phyloP scores from a whole-genome alignment of 1,140 invertebrate genomes.

The Tribolium castaneum region DNA sequence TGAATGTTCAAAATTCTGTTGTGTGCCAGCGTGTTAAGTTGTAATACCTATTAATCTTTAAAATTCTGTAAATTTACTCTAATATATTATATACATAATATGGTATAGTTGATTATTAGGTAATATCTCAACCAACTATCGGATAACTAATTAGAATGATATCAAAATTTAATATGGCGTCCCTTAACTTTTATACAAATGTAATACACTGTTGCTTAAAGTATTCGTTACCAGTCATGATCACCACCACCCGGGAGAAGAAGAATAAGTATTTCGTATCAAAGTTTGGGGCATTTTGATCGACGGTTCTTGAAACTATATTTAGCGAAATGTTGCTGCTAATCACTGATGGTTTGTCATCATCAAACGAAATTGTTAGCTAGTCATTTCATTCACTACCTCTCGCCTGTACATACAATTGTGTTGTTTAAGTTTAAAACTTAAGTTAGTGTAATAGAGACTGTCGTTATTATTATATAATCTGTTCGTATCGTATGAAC shows the following conservation, averaged over 20 bases:
- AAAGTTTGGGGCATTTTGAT: slow-evolving; percentile 56
- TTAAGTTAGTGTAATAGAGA: slow-evolving; percentile 42
- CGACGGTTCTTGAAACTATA: slow-evolving; percentile 52
- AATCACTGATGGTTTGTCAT: slow-evolving; percentile 50
- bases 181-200: slow-evolving; percentile 63
- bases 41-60: slow-evolving; percentile 62
- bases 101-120: slow-evolving; percentile 62
- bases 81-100: slow-evolving; percentile 63
- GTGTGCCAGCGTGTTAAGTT: slow-evolving; percentile 60
- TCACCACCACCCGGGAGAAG: not conserved
- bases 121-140: slow-evolving; percentile 62
- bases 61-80: slow-evolving; percentile 63
- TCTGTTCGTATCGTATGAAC: not conserved
- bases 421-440: slow-evolving; percentile 37
- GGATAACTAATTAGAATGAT: slow-evolving; percentile 56
- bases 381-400: slow-evolving; percentile 56
- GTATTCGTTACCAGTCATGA: not conserved
- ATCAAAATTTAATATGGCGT: slow-evolving; percentile 62
- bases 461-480: slow-evolving; percentile 36
- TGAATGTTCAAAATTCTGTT: slow-evolving; percentile 59
- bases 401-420: slow-evolving; percentile 47
- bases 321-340: slow-evolving; percentile 53
- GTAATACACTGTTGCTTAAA: slow-evolving; percentile 41
- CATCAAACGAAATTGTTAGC: slow-evolving; percentile 46
- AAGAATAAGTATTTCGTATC: slow-evolving; percentile 41